phyloP scores from a whole-genome alignment of 1,140 invertebrate genomes.

The Aphaenogaster ashmeadi region DNA sequence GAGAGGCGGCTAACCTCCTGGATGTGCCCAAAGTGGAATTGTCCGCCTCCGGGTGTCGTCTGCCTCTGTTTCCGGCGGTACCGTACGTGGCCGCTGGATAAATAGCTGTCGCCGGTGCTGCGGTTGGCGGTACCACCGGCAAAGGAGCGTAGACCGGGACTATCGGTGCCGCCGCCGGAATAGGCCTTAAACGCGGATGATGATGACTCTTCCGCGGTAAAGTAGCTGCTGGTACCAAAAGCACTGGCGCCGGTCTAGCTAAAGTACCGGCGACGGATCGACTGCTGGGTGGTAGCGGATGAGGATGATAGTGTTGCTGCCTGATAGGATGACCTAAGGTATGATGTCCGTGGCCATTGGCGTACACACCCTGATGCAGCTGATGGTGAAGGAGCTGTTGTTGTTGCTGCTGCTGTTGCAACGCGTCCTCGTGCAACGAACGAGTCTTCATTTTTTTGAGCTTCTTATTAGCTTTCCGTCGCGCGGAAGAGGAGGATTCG shows the following conservation, averaged over 20 bases:
- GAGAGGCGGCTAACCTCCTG: conserved; percentile 83
- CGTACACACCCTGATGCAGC: conserved; percentile 81
- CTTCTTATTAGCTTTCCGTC: conserved; percentile 87
- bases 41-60: conserved; percentile 87
- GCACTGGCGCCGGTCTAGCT: conserved; percentile 87
- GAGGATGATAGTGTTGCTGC: conserved; percentile 86
- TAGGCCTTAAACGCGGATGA: conserved; percentile 84
- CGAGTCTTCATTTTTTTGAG: conserved; percentile 85
- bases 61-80: conserved; percentile 88
- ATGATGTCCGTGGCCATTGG: conserved; percentile 84
- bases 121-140: conserved; percentile 87
- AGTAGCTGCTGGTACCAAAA: conserved; percentile 88
- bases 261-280: conserved; percentile 86
- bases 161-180: conserved; percentile 84
- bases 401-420: conserved; percentile 77
- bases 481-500: conserved; percentile 79
- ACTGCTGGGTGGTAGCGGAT: conserved; percentile 85
- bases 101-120: conserved; percentile 87
- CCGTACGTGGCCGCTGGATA: conserved; percentile 86
- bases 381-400: conserved; percentile 78
- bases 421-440: conserved; percentile 79
- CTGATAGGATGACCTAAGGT: conserved; percentile 86
- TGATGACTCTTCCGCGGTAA: conserved; percentile 87
- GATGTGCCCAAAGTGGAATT: conserved; percentile 82
- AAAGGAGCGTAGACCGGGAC: conserved; percentile 86